Evolutionary conservation across 2,888 invertebrate species (phyloP).

Genomic region (Platycnemis pennipes): DNA sequence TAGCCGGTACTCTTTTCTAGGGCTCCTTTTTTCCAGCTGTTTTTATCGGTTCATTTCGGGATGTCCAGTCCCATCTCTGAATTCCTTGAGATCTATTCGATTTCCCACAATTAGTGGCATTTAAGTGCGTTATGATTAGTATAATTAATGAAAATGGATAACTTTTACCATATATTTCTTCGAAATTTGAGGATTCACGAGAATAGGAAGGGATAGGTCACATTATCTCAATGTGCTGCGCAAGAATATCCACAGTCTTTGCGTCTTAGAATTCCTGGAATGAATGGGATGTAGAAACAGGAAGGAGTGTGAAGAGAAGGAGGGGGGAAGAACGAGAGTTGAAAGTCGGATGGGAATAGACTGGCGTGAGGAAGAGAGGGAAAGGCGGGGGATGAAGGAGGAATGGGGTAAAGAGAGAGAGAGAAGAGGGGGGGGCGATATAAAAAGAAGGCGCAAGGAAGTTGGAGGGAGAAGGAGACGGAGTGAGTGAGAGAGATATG

Average conservation of each 20-base stretch:
- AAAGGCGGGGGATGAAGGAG: neutral
- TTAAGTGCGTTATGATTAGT: too few relatives aligned
- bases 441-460: neutral
- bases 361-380: neutral
- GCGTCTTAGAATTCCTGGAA: neutral
- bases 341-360: neutral
- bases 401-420: neutral
- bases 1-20: too few relatives aligned
- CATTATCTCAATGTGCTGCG: neutral
- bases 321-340: neutral
- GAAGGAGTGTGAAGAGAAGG: neutral
- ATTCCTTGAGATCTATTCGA: too few relatives aligned
- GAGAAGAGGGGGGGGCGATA: neutral
- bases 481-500: constrained; percentile 39
- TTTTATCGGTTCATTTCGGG: too few relatives aligned
- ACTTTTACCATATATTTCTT: neutral
- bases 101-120: too few relatives aligned
- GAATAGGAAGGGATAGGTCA: neutral
- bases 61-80: too few relatives aligned
- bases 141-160: neutral
- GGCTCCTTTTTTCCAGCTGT: too few relatives aligned
- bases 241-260: neutral
- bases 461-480: neutral
- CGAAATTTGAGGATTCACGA: neutral
- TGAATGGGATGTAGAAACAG: neutral